Base-by-base conservation (phyloP, 2,888 invertebrate species). In the Microplitis deprimator region DNA sequence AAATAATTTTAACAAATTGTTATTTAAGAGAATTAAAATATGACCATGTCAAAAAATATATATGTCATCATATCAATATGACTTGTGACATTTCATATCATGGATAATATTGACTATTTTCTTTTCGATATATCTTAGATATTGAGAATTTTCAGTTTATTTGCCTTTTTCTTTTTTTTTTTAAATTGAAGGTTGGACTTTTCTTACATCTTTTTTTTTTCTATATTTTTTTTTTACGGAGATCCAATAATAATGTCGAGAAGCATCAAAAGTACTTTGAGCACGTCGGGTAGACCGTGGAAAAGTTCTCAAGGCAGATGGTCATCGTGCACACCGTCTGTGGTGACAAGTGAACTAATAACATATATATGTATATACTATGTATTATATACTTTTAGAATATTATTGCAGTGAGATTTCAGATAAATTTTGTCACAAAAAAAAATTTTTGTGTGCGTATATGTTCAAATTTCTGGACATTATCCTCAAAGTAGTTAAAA, bases 271-370 rank as follows among this genome's bases (percentile, higher is more conserved):
- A 69, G 50, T 50, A 50, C 50, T 38, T 70, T 60, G 60, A 38
- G 29, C 65, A 70, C 60, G 70, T 70, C 60, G 8, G 13, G 64
- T 73, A 65, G 59, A 16, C 38, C 67, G 20, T 38, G 38, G 67
- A 61, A 68, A 72, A 76, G 50, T 72, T 61, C 71, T 8, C 16
- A 67, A 73, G 75, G 72, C 79, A 79, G 77, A 78, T 79, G 77
- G 73, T 71, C 69, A 65, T 39, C 59, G 73, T 75, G 79, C 76
- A 50, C 50, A 73, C 75, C 79, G 71, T 77, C 75, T 77, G 77
- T 64, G 64, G 67, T 20, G 68, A 79, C 79, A 76, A 72, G 73
- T 74, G 29, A 64, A 29, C 71, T 76, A 76, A 79, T 79, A 78
- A 7, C 67, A 5, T 7, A 69, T 50, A 50, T 29, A 29, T 29